Conservation (phyloP, 2,113 vertebrate genomes). For the Poecilia latipinna region DNA sequence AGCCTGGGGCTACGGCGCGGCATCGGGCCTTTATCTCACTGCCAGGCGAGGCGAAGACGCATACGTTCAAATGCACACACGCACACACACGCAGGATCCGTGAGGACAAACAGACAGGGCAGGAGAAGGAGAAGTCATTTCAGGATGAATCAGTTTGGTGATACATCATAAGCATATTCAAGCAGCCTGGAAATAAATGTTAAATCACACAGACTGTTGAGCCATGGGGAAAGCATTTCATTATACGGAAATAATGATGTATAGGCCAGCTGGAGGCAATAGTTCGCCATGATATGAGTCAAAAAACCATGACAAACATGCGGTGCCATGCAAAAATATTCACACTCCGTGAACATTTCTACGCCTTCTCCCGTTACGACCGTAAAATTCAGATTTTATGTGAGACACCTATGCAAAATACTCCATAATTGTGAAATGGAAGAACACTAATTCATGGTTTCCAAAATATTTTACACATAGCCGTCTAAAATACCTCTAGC, state of each 20-base stretch:
- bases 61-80: conserved; percentile 27
- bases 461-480: not conserved
- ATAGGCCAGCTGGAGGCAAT: conserved; percentile 35
- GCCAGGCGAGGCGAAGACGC: conserved; percentile 30
- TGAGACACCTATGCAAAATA: not conserved
- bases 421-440: not conserved
- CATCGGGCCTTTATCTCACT: conserved; percentile 77
- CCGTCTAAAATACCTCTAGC: not conserved
- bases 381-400: not conserved
- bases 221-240: conserved; percentile 38
- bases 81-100: conserved; percentile 39
- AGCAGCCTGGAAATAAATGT: conserved; percentile 60
- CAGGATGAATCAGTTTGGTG: conserved; percentile 70
- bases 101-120: conserved; percentile 52
- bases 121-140: conserved; percentile 48
- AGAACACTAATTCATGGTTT: not conserved
- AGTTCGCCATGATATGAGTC: conserved; percentile 18
- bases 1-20: conserved; percentile 71
- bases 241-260: conserved; percentile 59
- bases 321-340: not conserved
- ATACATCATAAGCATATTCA: conserved; percentile 62
- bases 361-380: not conserved
- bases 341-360: not conserved
- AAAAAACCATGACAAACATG: conserved; percentile 27
- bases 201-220: conserved; percentile 54